Conservation (phyloP, 2,797 vertebrate species). For the Urophycis tenuis region DNA sequence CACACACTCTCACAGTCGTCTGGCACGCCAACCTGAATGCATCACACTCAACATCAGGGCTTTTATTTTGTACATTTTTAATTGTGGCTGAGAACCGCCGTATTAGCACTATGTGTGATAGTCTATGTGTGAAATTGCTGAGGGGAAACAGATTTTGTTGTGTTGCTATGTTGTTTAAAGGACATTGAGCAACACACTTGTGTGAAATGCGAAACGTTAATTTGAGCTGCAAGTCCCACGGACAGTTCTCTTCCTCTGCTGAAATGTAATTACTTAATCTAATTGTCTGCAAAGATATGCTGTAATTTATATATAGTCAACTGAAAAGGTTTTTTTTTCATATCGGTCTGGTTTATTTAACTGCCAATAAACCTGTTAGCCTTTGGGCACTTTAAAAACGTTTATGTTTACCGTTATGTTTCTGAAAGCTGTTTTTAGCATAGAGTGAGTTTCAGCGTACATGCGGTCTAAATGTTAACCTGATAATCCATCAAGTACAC, state of each 20-base stretch:
- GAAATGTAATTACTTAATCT: background rate
- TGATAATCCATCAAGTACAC: slow-evolving; percentile 28
- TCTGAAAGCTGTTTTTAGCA: background rate
- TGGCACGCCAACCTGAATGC: slow-evolving; percentile 44
- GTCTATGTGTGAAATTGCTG: background rate
- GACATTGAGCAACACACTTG: background rate
- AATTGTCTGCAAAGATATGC: background rate
- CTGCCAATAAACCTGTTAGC: background rate
- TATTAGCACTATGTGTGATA: slow-evolving; percentile 19
- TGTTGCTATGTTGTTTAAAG: background rate
- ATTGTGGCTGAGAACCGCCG: slow-evolving; percentile 35
- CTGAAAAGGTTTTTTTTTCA: background rate
- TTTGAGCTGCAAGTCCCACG: background rate
- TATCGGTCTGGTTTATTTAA: background rate
- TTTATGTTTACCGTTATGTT: background rate
- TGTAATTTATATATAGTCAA: background rate
- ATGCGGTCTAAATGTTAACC: slow-evolving; percentile 26
- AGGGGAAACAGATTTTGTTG: background rate
- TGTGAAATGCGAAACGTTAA: background rate
- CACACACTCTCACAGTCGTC: slow-evolving; percentile 45
- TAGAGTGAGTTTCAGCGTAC: background rate
- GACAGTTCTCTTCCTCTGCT: background rate
- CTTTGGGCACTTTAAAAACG: background rate
- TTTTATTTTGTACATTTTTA: slow-evolving; percentile 23
- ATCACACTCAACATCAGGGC: slow-evolving; percentile 29